Percentiles rank a stretch among this genome's conserved stretches.
phyloP scores from a whole-genome alignment of 2,113 vertebrate genomes.

The Trichechus manatus region DNA sequence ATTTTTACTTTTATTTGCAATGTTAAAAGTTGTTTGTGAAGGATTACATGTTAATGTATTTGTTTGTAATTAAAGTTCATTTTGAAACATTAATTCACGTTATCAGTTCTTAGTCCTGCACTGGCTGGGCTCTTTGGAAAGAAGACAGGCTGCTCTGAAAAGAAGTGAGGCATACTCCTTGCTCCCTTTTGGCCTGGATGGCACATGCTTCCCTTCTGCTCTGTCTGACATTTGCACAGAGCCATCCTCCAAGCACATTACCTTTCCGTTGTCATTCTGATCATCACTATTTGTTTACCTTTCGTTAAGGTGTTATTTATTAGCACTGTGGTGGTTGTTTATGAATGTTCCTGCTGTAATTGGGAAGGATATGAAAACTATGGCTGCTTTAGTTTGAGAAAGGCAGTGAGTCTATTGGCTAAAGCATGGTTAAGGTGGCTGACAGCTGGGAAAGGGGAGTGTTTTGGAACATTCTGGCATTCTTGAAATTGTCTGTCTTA shows the following conservation, averaged over 20 bases:
- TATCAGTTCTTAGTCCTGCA: neutral
- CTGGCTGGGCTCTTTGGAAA: neutral
- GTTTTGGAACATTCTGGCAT: neutral
- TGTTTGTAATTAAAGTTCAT: neutral
- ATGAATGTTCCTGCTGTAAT: neutral
- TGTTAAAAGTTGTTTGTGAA: neutral
- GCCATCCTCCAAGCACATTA: neutral
- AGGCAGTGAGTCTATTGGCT: neutral
- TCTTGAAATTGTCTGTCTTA: neutral
- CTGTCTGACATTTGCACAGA: neutral
- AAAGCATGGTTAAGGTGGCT: neutral
- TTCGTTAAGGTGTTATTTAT: neutral
- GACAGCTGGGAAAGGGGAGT: neutral
- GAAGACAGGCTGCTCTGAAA: neutral
- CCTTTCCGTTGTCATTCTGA: neutral
- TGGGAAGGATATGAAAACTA: neutral
- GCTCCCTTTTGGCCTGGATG: neutral
- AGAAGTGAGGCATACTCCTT: accelerated
- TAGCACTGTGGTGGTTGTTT: neutral
- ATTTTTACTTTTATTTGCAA: neutral
- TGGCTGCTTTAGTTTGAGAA: neutral
- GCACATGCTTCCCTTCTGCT: neutral
- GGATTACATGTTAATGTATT: neutral
- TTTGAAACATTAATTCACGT: neutral
- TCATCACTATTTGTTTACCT: conserved; percentile 33